phyloP scores from a whole-genome alignment of 2,797 vertebrate species.

The Gymnoscopelus microlampas region DNA sequence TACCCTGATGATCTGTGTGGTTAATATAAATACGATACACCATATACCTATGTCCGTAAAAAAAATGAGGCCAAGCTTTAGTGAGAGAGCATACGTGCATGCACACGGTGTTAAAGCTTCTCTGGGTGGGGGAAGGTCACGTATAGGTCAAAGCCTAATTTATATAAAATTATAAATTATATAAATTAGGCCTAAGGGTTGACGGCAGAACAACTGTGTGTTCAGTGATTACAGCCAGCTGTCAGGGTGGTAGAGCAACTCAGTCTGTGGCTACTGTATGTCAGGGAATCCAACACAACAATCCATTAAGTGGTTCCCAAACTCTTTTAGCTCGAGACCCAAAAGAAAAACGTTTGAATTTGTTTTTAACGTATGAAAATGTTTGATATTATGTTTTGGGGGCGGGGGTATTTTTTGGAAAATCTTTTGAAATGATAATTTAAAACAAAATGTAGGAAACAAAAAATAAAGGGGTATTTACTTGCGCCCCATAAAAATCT shows the following conservation, averaged over 20 bases:
- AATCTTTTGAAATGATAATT: no score
- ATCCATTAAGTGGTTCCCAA: conserved; percentile 1
- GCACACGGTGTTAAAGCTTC: conserved; percentile 46
- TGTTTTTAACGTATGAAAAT: no score
- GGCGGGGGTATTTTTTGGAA: no score
- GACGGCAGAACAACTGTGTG: conserved; percentile 56
- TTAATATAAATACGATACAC: neutral
- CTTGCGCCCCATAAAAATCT: no score
- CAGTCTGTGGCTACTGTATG: conserved; percentile 42
- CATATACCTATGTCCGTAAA: conserved; percentile 16
- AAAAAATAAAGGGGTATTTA: no score
- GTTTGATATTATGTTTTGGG: no score
- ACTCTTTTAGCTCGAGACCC: no score
- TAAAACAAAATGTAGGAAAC: no score
- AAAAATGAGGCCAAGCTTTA: conserved; percentile 48
- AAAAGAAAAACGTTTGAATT: no score
- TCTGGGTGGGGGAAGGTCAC: conserved; percentile 44
- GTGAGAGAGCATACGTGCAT: conserved; percentile 47
- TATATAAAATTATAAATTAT: no score
- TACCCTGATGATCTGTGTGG: neutral
- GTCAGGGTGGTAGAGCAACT: conserved; percentile 45
- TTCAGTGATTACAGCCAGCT: conserved; percentile 68
- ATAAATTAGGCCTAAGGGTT: conserved; percentile 35
- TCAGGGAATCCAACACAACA: neutral
- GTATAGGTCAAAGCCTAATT: neutral